phyloP scores from a whole-genome alignment of 2,113 vertebrate species.

The Illadopsis cleaveri region DNA sequence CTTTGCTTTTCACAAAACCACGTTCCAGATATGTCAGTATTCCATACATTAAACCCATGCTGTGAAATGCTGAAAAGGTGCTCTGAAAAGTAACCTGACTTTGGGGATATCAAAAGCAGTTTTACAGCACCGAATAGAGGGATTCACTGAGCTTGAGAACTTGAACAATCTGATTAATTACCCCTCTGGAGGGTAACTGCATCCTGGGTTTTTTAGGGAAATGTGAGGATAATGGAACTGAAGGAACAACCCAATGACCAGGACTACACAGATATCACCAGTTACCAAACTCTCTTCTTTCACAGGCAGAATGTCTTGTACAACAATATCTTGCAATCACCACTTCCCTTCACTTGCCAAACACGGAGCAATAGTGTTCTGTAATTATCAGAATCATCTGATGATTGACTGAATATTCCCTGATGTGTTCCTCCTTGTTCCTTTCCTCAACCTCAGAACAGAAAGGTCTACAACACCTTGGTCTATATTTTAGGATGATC shows the following conservation, averaged over 20 bases:
- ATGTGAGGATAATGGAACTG: neutral
- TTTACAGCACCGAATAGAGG: neutral
- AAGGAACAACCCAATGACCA: neutral
- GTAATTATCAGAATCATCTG: neutral
- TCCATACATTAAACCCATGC: accelerated
- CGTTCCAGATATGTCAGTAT: neutral
- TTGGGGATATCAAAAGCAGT: neutral
- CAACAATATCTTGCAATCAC: neutral
- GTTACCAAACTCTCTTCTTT: neutral
- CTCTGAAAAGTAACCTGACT: neutral
- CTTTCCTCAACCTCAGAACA: neutral
- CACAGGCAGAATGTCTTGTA: neutral
- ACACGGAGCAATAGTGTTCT: neutral
- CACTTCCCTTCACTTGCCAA: neutral
- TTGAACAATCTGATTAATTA: neutral
- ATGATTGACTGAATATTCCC: neutral
- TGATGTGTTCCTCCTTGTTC: neutral
- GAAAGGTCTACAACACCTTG: neutral
- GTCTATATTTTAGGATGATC: neutral
- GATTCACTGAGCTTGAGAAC: neutral
- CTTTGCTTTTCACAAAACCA: neutral
- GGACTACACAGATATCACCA: neutral
- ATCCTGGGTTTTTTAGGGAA: neutral
- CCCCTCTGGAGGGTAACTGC: neutral
- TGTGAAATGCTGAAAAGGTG: neutral